Conservation (phyloP, 1,140 invertebrate species). For the Atta cephalotes region DNA sequence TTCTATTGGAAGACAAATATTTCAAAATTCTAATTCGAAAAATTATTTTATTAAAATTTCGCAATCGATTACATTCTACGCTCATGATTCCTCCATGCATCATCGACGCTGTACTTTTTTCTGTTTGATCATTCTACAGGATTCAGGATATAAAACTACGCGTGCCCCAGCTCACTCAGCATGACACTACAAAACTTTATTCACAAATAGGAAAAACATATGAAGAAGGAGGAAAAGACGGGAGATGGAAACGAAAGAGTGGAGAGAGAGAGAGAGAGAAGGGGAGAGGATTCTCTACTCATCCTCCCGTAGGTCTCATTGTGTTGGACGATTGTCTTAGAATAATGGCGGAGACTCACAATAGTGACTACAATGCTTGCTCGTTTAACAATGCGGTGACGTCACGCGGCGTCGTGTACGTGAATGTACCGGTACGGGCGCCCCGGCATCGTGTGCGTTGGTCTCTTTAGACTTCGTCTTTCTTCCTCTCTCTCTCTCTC, state of each 20-base stretch:
- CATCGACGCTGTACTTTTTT: neutral
- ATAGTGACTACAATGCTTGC: conserved; percentile 87
- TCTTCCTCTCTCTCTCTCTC: conserved; percentile 63
- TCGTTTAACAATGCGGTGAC: conserved; percentile 87
- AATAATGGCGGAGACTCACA: conserved; percentile 87
- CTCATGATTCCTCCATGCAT: neutral
- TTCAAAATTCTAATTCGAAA: neutral
- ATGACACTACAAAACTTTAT: conserved; percentile 57
- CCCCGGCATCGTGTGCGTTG: conserved; percentile 81
- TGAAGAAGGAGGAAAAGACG: conserved; percentile 62
- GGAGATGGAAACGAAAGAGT: conserved; percentile 50
- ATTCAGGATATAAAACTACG: conserved; percentile 47
- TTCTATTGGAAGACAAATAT: neutral
- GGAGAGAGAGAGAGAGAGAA: conserved; percentile 26
- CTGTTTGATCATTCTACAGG: neutral
- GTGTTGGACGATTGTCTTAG: conserved; percentile 87
- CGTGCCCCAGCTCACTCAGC: conserved; percentile 33
- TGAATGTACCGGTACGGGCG: conserved; percentile 83
- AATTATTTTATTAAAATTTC: conserved; percentile 2
- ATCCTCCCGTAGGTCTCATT: conserved; percentile 86
- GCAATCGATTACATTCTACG: neutral
- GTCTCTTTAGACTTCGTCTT: conserved; percentile 80
- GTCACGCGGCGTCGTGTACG: conserved; percentile 84
- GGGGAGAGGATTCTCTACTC: conserved; percentile 85
- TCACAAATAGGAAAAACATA: conserved; percentile 72